Base-by-base conservation (phyloP, 2,888 invertebrate species). In the Amiota communis region DNA sequence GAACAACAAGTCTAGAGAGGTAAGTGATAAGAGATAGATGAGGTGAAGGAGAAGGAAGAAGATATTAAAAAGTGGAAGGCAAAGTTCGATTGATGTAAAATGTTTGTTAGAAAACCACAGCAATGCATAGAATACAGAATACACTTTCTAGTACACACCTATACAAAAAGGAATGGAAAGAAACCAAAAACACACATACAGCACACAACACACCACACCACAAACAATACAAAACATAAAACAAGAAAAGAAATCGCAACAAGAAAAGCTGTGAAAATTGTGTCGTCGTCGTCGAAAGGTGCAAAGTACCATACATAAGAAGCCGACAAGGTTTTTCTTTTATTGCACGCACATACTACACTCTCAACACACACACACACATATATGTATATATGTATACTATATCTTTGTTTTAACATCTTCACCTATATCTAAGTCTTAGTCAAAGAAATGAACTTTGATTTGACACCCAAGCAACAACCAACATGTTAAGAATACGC, bases 61-160 rank as follows among this genome's bases (percentile, higher is more conserved):
- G 65, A 47, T 48, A 36, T 36, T 48, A 15, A 12, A 49, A 15
- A 23, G 46, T 10, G 15, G 49, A 11, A 48, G 57, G 15, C 46
- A 70, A 70, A 70, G 17, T n/a, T 36, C 36, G 36, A 36, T 36
- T 36, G 10, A 20, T 13, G 49, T 47, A 49, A 49, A 51, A 23
- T 51, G 15, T 51, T 20, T 51, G 23, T 2, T 78, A 81, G 83
- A 83, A 84, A 83, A 78, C 83, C 84, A 73, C 83, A 81, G 80
- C n/a, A 83, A 78, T 84, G 83, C 83, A 83, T 74, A 74, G n/a
- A 15, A 36, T 63, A 63, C 36, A 23, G 12, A 20, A 36, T 23
- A 17, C n/a, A 15, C 1, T 23, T 63, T 63, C 23, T 63, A 51
- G 51, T n/a, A 20, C 53, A 51, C 17, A 63, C 13, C 1, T 36